Base-by-base conservation (phyloP, 92 coral and sea anemone species). In the Heliopora coerulea region DNA sequence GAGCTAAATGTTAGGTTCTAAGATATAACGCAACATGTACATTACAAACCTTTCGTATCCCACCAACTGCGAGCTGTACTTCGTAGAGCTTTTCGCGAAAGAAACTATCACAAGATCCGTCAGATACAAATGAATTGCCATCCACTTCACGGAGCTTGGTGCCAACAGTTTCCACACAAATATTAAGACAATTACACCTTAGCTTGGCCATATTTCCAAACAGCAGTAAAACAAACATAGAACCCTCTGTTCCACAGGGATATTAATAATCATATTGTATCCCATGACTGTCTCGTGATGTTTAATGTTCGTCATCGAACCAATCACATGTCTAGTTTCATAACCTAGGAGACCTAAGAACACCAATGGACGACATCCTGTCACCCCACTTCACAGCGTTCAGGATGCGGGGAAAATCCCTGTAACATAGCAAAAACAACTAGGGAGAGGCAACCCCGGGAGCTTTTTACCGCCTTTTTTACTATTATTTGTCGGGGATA, bases 11-110 rank as follows among this genome's bases (percentile, higher is more conserved):
- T n/a, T n/a, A n/a, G n/a, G n/a, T n/a, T n/a, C n/a, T n/a, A n/a
- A n/a, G n/a, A n/a, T n/a, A n/a, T n/a, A n/a, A n/a, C n/a, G n/a
- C n/a, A n/a, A n/a, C n/a, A n/a, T n/a, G n/a, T n/a, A n/a, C n/a
- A n/a, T n/a, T 40, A n/a, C 25, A 46, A 84, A 92, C 97, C 96
- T 87, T 92, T 18, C 83, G 88, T 66, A 92, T 92, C 25, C 97
- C 97, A n/a, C 92, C 97, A 46, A 92, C 96, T 12, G 93, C 97
- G 3, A 92, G 88, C 49, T 89, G 91, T 32, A 92, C 88, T 76
- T 92, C 97, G 50, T 75, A 81, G 40, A 92, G 75, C 15, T 87
- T 78, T 15, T 57, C 81, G 34, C 83, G 52, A 65, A 92, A 92
- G 88, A 92, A 92, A 50, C 80, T 62, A 32, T 60, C 78, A 25